phyloP scores from a whole-genome alignment of 2,888 invertebrate species.

The Masnerella sp. region DNA sequence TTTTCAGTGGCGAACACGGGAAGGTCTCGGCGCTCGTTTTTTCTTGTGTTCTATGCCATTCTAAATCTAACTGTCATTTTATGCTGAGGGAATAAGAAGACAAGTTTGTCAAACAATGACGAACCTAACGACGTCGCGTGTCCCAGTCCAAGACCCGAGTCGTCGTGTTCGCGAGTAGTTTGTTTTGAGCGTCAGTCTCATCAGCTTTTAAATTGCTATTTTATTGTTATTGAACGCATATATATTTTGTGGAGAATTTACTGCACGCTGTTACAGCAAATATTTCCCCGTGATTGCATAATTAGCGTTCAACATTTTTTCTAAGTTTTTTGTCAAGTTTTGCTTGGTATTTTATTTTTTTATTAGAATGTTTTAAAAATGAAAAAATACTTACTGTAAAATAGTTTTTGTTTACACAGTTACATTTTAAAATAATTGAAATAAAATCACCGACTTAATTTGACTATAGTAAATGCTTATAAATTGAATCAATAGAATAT shows the following conservation, averaged over 20 bases:
- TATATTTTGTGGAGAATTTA: constrained; percentile 23
- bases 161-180: constrained; percentile 49
- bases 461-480: too few relatives aligned
- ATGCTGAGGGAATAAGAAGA: constrained; percentile 38
- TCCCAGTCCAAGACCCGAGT: constrained; percentile 33
- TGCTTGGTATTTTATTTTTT: too few relatives aligned
- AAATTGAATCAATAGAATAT: too few relatives aligned
- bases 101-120: constrained; percentile 51
- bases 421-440: too few relatives aligned
- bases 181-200: constrained; percentile 53
- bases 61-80: constrained; percentile 59
- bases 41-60: constrained; percentile 24
- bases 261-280: constrained; percentile 5
- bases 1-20: constrained; percentile 23
- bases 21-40: constrained; percentile 19
- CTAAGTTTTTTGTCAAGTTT: background rate
- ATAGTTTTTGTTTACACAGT: too few relatives aligned
- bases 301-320: constrained; percentile 21
- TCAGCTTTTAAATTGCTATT: constrained; percentile 51
- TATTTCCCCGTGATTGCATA: constrained; percentile 22
- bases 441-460: too few relatives aligned
- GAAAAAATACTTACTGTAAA: too few relatives aligned
- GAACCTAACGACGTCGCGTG: constrained; percentile 58
- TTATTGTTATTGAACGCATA: constrained; percentile 52
- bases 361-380: too few relatives aligned